phyloP scores from a whole-genome alignment of 2,888 invertebrate genomes.

The Lycaena phlaeas region DNA sequence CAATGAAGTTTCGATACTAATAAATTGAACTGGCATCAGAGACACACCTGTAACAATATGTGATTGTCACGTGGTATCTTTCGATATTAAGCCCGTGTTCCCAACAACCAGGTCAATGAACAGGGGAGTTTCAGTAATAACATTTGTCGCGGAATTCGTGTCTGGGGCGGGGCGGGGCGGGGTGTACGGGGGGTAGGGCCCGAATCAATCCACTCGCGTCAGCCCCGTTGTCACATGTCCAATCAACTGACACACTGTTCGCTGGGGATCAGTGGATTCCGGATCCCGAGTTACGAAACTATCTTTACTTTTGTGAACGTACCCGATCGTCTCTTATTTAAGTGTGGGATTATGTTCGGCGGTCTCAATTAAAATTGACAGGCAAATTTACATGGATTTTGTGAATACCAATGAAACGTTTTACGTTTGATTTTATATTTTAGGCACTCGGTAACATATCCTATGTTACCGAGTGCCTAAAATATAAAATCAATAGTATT shows the following conservation, averaged over 20 bases:
- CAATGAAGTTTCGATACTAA: too few relatives aligned
- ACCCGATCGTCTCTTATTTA: not conserved
- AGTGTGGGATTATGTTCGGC: not conserved
- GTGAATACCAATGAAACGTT: too few relatives aligned
- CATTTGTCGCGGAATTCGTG: slow-evolving; percentile 48
- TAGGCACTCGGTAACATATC: too few relatives aligned
- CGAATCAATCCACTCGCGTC: slow-evolving; percentile 67
- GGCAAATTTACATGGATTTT: not conserved
- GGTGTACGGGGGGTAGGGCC: slow-evolving; percentile 24
- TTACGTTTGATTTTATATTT: too few relatives aligned
- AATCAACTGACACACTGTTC: slow-evolving; percentile 65
- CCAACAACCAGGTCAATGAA: slow-evolving; percentile 46
- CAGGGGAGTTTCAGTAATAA: slow-evolving; percentile 50
- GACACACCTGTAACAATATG: too few relatives aligned
- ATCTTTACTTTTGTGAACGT: slow-evolving; percentile 10
- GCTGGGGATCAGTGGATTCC: slow-evolving; percentile 44
- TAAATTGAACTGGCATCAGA: too few relatives aligned
- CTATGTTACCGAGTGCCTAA: too few relatives aligned
- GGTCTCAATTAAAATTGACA: not conserved
- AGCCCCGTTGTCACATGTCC: slow-evolving; percentile 51
- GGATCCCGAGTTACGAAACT: slow-evolving; percentile 19
- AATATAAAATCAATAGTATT: too few relatives aligned
- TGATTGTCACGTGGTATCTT: slow-evolving; percentile 8
- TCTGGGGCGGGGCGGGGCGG: slow-evolving; percentile 17
- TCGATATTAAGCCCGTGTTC: slow-evolving; percentile 16